Base-by-base conservation (phyloP, 1,140 invertebrate species). In the Drosophila sucinea region DNA sequence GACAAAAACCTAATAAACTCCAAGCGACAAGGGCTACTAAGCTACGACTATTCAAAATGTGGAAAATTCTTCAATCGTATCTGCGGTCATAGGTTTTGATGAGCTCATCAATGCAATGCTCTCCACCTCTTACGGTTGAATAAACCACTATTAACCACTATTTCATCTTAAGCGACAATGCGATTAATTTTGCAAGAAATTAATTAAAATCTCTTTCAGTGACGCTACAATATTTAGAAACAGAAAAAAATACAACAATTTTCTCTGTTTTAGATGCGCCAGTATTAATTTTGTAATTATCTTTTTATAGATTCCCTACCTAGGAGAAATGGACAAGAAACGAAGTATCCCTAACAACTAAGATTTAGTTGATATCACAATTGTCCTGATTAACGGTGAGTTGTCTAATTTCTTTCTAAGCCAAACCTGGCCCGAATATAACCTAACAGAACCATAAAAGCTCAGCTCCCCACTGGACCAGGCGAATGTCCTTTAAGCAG, bases 1-100 rank as follows among this genome's bases (percentile, higher is more conserved):
- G 27, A 74, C 67, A 66, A 56, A 69, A 47, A 70, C 77, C 63
- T 54, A 77, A 77, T 77, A 79, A 23, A 38, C 1, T 40, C 25
- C 44, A 5, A 10, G 1, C 35, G 27, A 25, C 1, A n/a, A 25
- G 11, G 23, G 30, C 11, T 25, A 60, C 35, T 38, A 38, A 38
- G 29, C n/a, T 17, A 23, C 58, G 51, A 35, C 55, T 66, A 68
- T 76, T 72, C 44, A 51, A 51, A 47, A 25, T 25, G 6, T 47
- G 23, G 4, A 60, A 60, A 35, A 30, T 23, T 57, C 55, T 33
- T 57, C 32, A 47, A 51, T 51, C 44, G 23, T 23, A 10, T 23
- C 10, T 10, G 23, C 23, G 30, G n/a, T 41, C 38, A 11, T 61
- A 23, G 38, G 25, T 41, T 41, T 41, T 30, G 23, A 35, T 41